These are phyloP conservation scores for Percopsis transmontana DNA, from an alignment of 2,113 vertebrate species.

Conservation along the genomic window DNA sequence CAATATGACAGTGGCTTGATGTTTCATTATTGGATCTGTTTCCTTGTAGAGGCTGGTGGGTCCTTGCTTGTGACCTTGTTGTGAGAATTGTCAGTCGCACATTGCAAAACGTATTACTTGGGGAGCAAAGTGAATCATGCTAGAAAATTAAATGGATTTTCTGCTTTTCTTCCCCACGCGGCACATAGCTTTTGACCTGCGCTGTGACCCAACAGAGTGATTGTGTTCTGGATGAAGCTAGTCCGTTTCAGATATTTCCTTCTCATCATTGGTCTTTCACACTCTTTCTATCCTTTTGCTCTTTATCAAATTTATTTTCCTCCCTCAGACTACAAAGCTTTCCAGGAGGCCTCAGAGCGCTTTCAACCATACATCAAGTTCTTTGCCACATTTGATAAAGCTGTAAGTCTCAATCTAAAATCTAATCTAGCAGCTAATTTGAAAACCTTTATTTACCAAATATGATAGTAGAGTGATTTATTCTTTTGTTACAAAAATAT, in stretches of 20 bases:
- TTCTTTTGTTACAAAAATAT: no score
- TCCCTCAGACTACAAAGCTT: slow-evolving; percentile 89
- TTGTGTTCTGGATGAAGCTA: neutral
- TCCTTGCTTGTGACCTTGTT: slow-evolving; percentile 62
- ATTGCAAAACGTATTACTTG: slow-evolving; percentile 38
- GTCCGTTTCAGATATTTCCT: neutral
- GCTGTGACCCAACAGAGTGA: slow-evolving; percentile 19
- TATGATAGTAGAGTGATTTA: no score
- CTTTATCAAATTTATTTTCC: slow-evolving; percentile 1
- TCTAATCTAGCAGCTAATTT: neutral
- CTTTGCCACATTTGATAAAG: slow-evolving; percentile 96
- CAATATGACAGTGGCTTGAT: slow-evolving; percentile 40
- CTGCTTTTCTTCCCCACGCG: neutral
- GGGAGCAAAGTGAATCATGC: slow-evolving; percentile 18
- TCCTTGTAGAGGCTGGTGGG: slow-evolving; percentile 44
- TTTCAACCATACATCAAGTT: slow-evolving; percentile 97
- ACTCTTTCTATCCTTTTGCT: neutral
- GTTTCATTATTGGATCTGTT: slow-evolving; percentile 62
- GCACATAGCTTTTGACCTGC: neutral
- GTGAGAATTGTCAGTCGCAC: slow-evolving; percentile 28
- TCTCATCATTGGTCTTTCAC: neutral
- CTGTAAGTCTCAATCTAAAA: slow-evolving; percentile 77
- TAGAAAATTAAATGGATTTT: slow-evolving; percentile 47
- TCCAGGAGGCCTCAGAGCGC: slow-evolving; percentile 92
- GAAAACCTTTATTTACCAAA: no score